phyloP scores from a whole-genome alignment of 2,888 invertebrate species.

The Patella depressa region DNA sequence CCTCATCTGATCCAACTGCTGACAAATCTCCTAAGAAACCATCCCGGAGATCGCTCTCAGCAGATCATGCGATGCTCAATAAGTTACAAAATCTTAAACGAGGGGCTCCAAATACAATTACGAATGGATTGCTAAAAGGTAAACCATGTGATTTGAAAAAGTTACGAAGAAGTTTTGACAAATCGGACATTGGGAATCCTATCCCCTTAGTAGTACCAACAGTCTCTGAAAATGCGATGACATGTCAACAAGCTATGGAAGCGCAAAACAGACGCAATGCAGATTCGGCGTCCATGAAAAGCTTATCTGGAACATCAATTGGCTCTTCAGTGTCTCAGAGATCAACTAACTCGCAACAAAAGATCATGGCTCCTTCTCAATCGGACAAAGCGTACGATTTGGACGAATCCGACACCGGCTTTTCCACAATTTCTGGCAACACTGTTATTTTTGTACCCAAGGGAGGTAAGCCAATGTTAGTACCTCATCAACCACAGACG shows the following conservation, averaged over 20 bases:
- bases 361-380: conserved; percentile 31
- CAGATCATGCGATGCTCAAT: conserved; percentile 21
- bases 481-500: conserved; percentile 2
- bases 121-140: conserved; percentile 54
- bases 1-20: conserved; percentile 7
- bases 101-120: conserved; percentile 61
- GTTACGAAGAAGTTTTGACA: conserved; percentile 54
- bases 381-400: conserved; percentile 28
- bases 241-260: neutral
- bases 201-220: conserved; percentile 43
- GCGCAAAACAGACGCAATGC: neutral
- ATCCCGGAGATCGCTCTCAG: conserved; percentile 32
- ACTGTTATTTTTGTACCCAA: conserved; percentile 43
- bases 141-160: conserved; percentile 47
- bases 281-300: neutral
- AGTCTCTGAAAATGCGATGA: conserved; percentile 4
- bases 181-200: conserved; percentile 49
- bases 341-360: neutral
- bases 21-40: conserved; percentile 14
- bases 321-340: neutral
- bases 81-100: conserved; percentile 38
- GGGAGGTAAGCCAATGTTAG: conserved; percentile 11
- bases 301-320: neutral
- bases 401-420: conserved; percentile 42
- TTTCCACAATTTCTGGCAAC: conserved; percentile 47